These are phyloP conservation scores for Melanotaenia trifasciata DNA, from an alignment of 2,797 vertebrate species.

Conservation along the genomic window DNA sequence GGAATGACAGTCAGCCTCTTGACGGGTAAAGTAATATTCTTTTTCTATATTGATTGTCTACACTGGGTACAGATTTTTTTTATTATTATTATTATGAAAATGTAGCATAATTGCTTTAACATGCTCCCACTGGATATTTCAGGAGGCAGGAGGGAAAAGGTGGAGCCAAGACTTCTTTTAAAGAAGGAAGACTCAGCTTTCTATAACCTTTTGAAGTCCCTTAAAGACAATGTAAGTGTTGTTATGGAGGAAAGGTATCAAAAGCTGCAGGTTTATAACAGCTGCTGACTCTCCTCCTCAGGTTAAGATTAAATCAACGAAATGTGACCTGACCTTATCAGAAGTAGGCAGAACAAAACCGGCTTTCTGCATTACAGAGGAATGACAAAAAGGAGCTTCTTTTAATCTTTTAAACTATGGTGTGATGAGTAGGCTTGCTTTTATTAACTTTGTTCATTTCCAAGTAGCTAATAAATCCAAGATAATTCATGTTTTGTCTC, in stretches of 20 bases:
- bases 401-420: not conserved
- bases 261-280: not conserved
- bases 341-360: not conserved
- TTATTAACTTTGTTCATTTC: no score
- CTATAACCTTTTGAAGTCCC: conserved; percentile 76
- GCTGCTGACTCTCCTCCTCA: conserved; percentile 35
- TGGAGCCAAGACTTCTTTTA: conserved; percentile 79
- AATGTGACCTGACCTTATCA: conserved; percentile 61
- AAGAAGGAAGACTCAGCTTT: conserved; percentile 87
- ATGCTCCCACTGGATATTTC: conserved; percentile 20
- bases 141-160: conserved; percentile 84
- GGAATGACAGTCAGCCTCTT: conserved; percentile 88
- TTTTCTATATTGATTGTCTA: no score
- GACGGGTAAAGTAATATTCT: conserved; percentile 83
- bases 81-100: no score
- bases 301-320: conserved; percentile 47
- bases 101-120: not conserved
- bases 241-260: not conserved
- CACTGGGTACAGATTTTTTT: not conserved
- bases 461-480: no score
- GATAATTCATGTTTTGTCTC: no score
- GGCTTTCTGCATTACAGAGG: not conserved
- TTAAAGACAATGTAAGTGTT: conserved; percentile 77
- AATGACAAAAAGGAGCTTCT: not conserved
- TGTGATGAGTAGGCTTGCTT: no score